phyloP scores from a whole-genome alignment of 2,888 invertebrate species.

The Tinea trinotella region DNA sequence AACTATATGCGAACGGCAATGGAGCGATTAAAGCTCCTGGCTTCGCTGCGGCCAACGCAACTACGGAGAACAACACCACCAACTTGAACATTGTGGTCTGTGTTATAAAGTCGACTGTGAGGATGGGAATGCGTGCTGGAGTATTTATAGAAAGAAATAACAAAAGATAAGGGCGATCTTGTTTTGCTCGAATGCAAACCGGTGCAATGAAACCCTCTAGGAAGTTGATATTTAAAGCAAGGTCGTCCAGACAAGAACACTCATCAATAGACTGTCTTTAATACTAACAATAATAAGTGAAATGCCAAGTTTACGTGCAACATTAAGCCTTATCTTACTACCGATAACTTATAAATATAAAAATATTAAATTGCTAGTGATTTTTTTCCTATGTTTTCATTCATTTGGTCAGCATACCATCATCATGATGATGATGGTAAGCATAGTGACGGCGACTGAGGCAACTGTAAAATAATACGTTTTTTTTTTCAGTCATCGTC shows the following conservation, averaged over 20 bases:
- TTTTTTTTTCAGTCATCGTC: no score
- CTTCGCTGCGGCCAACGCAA: constrained; percentile 68
- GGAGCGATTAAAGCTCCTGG: constrained; percentile 32
- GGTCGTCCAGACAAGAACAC: constrained; percentile 35
- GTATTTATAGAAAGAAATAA: constrained; percentile 51
- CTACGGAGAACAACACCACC: constrained; percentile 74
- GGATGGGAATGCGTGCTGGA: constrained; percentile 20
- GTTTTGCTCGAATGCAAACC: constrained; percentile 41
- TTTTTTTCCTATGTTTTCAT: no score
- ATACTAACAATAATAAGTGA: constrained; percentile 1
- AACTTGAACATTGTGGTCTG: constrained; percentile 64
- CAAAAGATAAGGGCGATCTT: constrained; percentile 49
- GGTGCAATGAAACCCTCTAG: constrained; percentile 43
- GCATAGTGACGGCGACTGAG: no score
- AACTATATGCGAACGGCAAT: constrained; percentile 31
- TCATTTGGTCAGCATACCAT: no score
- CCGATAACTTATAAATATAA: no score
- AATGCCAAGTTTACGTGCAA: neutral
- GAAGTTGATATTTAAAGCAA: constrained; percentile 60
- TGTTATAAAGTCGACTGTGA: constrained; percentile 33
- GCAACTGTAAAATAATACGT: no score
- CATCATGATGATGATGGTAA: no score
- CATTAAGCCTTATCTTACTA: neutral
- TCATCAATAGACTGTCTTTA: neutral
- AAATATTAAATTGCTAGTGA: no score